A percentile compares a stretch with the other conserved stretches of the same genome.
Evolutionary conservation across 2,113 vertebrate genomes (phyloP).

Genomic region (Phyllostomus discolor): DNA sequence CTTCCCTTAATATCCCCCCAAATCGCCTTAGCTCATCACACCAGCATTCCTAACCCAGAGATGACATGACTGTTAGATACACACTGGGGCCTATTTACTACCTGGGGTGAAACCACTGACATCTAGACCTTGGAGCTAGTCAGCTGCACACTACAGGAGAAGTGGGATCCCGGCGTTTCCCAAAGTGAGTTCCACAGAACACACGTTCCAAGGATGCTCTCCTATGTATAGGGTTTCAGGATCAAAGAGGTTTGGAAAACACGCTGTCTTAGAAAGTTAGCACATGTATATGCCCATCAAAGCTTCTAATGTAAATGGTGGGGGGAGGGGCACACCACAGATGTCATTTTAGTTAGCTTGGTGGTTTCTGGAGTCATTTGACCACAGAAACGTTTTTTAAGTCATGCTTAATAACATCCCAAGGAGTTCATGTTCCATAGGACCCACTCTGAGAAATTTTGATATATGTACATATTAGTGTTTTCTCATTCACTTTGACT

Average conservation of each 20-base stretch:
- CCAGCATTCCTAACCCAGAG: constrained; percentile 32
- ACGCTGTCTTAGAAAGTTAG: not conserved
- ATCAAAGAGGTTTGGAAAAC: not conserved
- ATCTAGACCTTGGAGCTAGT: not conserved
- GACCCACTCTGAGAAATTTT: not conserved
- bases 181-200: not conserved
- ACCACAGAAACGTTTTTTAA: not conserved
- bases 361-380: constrained; percentile 9
- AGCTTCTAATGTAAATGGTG: not conserved
- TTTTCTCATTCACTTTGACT: constrained; percentile 2
- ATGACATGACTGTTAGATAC: not conserved
- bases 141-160: not conserved
- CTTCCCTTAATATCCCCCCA: not conserved
- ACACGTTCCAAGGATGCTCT: not conserved
- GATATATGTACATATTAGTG: not conserved
- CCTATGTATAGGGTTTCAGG: not conserved
- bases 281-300: not conserved
- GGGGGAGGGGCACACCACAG: not conserved
- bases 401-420: not conserved
- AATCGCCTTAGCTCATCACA: not conserved
- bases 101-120: not conserved
- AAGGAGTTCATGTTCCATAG: not conserved
- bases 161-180: not conserved
- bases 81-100: not conserved
- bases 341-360: not conserved